Evolutionary conservation across 2,113 vertebrate species (phyloP), one percentile per base, ranked within the genome.

Genomic region (Athene cunicularia): DNA sequence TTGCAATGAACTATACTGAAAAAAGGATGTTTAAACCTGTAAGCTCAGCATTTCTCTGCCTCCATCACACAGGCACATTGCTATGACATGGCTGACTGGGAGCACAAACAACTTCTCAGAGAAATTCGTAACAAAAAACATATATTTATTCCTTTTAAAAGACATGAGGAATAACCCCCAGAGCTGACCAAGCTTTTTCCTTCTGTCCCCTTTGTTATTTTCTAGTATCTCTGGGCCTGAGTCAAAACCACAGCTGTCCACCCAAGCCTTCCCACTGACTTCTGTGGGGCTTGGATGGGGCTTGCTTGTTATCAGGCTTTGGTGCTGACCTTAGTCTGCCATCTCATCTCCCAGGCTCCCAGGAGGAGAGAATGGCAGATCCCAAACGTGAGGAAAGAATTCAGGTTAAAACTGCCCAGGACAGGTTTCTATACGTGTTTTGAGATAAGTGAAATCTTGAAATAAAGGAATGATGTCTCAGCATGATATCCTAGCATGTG

Each of bases 151-250:
- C 14, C 9, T 74, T 90, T 74, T 80, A 75, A 55, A 83, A 90
- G 68, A 59, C 52, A 41, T 32, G 23, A 95, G 53, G 28, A 86
- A 90, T 45, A 90, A 64, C 20, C 37, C 43, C 37, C n/a, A 80
- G n/a, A 76, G 60, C 1, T 87, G 64, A 81, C 63, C 82, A 84
- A 75, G 43, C 37, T 60, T 32, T 75, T 95, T 93, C 15, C 68
- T 93, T 88, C 88, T 77, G 71, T 47, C 32, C 6, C 16, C 60
- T 90, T 92, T 86, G 63, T 77, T 80, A 90, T 92, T 93, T 92
- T 81, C 68, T 41, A 16, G n/a, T 62, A 53, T 71, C 52, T 71
- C 75, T 88, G 59, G 72, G 43, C 16, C 33, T 14, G 43, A 93
- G 41, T 75, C 55, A 88, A 60, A 85, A 59, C 67, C 45, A 28